Evolutionary conservation across 2,888 invertebrate genomes (phyloP), one percentile per base, ranked within the genome.

Genomic region (Brachypalpus laphriformis): DNA sequence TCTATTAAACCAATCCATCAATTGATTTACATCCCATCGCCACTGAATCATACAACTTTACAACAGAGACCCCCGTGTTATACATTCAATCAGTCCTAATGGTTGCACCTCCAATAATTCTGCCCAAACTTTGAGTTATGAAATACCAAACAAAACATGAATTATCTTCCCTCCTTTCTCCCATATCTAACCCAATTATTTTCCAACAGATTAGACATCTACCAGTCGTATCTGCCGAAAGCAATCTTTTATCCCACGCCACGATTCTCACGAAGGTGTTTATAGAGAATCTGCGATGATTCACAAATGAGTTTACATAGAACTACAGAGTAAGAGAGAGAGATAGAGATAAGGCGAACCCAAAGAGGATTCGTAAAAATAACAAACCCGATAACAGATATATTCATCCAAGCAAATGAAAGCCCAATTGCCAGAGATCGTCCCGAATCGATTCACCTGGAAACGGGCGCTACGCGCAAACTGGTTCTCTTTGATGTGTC

Each of bases 201-300:
- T 14, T 20, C 20, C 31, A 65, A n/a, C 16, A 14, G 61, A 45
- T 42, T 61, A 28, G 25, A 9, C n/a, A 25, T 45, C 2, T 25
- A 2, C 16, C 25, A 8, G 6, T 18, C 25, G 20, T n/a, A 45
- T 18, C 11, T 14, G 25, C 16, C 16, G 14, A 34, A 14, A 25
- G 31, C 31, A 49, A 65, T 47, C 47, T 18, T 65, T 31, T 65
- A 49, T 34, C 47, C 31, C 47, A 65, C 31, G 34, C 20, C 9
- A 8, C 9, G n/a, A 20, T 31, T 34, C 61, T 20, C 42, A 18
- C 11, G 20, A 54, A 68, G 54, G 68, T 68, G 68, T 68, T 68
- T 68, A 68, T 68, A 68, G 51, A 16, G 40, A 45, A 70, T 56
- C 31, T 45, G 5, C 31, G 56, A 42, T 70, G 56, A 70, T 70